phyloP scores from a whole-genome alignment of 2,113 vertebrate species.

The Salvelinus fontinalis region DNA sequence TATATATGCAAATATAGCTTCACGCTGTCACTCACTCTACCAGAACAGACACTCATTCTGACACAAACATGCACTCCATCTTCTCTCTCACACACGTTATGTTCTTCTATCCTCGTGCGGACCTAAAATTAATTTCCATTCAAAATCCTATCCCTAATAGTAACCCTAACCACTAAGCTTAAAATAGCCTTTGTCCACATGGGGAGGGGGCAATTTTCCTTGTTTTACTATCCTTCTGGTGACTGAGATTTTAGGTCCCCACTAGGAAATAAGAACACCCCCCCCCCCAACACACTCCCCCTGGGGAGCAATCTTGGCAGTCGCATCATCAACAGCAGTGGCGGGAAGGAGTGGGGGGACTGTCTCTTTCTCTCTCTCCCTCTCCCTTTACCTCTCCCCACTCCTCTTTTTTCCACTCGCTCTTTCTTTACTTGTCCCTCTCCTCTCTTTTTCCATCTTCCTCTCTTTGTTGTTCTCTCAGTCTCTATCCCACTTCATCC shows the following conservation, averaged over 20 bases:
- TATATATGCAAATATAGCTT: not conserved
- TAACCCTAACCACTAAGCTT: not conserved
- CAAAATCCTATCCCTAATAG: not conserved
- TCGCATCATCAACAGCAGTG: conserved; percentile 32
- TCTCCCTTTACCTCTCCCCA: not conserved
- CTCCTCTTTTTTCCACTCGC: not conserved
- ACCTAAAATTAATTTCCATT: too few relatives aligned
- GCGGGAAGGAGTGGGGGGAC: not conserved
- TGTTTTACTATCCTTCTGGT: too few relatives aligned
- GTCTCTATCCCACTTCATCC: conserved; percentile 7
- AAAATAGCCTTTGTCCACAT: too few relatives aligned
- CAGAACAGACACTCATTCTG: conserved; percentile 3
- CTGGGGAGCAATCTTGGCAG: conserved; percentile 56
- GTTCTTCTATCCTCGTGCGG: too few relatives aligned
- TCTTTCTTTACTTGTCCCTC: not conserved
- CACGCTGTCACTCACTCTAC: not conserved
- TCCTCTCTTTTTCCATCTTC: not conserved
- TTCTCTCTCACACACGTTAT: not conserved
- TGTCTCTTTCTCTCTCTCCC: not conserved
- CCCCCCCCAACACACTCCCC: conserved; percentile 30
- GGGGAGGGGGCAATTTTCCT: not conserved
- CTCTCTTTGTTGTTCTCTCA: conserved; percentile 15
- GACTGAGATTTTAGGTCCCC: not conserved
- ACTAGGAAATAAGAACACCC: not conserved
- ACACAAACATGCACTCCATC: not conserved